These are phyloP conservation scores for Mystacides longicornis DNA, from an alignment of 2,888 invertebrate species.

Conservation along the genomic window DNA sequence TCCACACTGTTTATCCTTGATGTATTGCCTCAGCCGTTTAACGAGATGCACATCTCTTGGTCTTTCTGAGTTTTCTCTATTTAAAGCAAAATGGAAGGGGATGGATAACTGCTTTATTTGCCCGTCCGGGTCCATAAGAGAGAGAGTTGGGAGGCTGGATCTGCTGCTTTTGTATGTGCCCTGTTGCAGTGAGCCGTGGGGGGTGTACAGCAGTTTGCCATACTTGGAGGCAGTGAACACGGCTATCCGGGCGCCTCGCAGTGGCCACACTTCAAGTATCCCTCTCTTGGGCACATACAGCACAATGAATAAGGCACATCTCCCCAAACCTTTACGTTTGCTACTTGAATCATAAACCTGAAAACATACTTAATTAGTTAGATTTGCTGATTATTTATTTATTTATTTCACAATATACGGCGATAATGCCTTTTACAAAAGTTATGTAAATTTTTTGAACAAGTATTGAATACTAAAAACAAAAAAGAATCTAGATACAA, in stretches of 20 bases:
- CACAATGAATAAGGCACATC: conserved; percentile 73
- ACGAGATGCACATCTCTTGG: conserved; percentile 83
- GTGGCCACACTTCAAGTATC: conserved; percentile 86
- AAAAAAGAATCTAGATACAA: too few relatives aligned
- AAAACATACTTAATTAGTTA: too few relatives aligned
- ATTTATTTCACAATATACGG: too few relatives aligned
- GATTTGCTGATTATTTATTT: too few relatives aligned
- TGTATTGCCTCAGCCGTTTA: conserved; percentile 61
- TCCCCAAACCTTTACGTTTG: conserved; percentile 38
- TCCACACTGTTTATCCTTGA: conserved; percentile 51
- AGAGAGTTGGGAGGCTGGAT: conserved; percentile 59
- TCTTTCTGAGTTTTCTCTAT: conserved; percentile 78
- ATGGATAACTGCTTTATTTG: conserved; percentile 74
- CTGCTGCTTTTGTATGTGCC: conserved; percentile 32
- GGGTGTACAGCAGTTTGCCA: conserved; percentile 72
- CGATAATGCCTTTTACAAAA: too few relatives aligned
- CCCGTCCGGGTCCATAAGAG: conserved; percentile 74
- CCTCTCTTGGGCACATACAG: conserved; percentile 92
- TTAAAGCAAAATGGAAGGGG: conserved; percentile 87
- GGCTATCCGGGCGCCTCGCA: conserved; percentile 84
- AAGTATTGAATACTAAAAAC: too few relatives aligned
- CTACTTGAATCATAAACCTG: conserved; percentile 44
- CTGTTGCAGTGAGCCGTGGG: conserved; percentile 61
- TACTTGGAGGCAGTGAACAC: conserved; percentile 85
- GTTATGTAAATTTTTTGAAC: too few relatives aligned